These are phyloP conservation scores for Brevipalpus yothersi DNA, from an alignment of 1,140 invertebrate species.

Conservation along the genomic window DNA sequence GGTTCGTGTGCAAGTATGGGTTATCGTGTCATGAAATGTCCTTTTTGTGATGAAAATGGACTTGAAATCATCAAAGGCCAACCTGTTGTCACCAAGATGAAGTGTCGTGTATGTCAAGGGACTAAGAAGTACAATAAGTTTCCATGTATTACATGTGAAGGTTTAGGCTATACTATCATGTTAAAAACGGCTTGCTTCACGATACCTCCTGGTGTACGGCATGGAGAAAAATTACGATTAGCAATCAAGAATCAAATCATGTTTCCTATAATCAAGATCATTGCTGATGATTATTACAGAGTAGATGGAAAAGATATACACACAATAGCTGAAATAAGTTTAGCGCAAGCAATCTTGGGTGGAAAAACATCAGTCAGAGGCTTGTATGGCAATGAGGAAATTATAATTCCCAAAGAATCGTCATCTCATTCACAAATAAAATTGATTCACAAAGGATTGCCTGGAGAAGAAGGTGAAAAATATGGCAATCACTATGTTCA, in stretches of 20 bases:
- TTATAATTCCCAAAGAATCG: conserved; percentile 66
- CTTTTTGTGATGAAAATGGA: conserved; percentile 82
- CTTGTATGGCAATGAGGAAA: conserved; percentile 59
- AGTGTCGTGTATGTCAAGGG: conserved; percentile 77
- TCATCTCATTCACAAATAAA: conserved; percentile 66
- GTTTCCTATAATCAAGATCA: conserved; percentile 71
- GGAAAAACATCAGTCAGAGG: conserved; percentile 30
- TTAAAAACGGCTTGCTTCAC: conserved; percentile 67
- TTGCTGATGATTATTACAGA: conserved; percentile 63
- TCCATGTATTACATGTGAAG: conserved; percentile 75
- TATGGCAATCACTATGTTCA: conserved; percentile 91
- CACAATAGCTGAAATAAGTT: conserved; percentile 53
- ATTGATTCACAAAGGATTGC: conserved; percentile 69
- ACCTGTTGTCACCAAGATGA: conserved; percentile 73
- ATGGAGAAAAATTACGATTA: conserved; percentile 85
- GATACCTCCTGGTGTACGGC: conserved; percentile 86
- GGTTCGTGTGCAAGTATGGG: conserved; percentile 37
- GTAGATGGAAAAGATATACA: conserved; percentile 63
- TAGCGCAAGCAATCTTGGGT: conserved; percentile 75
- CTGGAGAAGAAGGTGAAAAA: conserved; percentile 59
- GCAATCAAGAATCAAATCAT: conserved; percentile 54
- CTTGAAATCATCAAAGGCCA: conserved; percentile 32
- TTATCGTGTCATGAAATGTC: conserved; percentile 56
- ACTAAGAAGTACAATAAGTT: conserved; percentile 56
- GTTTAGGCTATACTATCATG: conserved; percentile 72